Base-by-base conservation (phyloP, 2,113 vertebrate genomes). In the Forbesichthys agassizii region DNA sequence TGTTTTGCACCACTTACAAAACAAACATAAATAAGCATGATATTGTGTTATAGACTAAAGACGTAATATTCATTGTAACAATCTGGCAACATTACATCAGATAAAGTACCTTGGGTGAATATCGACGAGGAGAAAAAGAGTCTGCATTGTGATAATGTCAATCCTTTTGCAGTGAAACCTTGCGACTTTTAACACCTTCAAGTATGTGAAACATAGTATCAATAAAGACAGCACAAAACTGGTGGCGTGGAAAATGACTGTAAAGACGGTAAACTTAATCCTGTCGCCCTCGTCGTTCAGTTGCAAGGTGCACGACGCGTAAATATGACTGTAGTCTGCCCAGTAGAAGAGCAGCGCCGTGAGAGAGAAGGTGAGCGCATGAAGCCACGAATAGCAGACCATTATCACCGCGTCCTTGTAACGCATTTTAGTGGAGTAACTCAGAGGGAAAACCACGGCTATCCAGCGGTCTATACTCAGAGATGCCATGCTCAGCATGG, bases 401-500 rank as follows among this genome's bases (percentile, higher is more conserved):
- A 95, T 93, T 78, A 93, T 87, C 87, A 92, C 82, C 9, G 94
- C 93, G 68, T 95, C 92, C 81, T 91, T 92, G 79, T 92, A 94
- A 74, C 95, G 89, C 94, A 96, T 95, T 74, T 94, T 95, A 64
- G 91, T 89, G 72, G 93, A 91, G 81, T 95, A 95, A 74, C 94
- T 93, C 60, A 94, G 82, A 14, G 92, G 94, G 89, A 95, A 95
- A 53, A 94, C 94, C 86, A 94, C 92, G 0, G 93, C 93, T 69
- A 95, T 94, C 94, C 94, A 94, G 57, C 92, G 93, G 89, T 95
- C 93, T 52, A 94, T 93, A 82, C 94, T 94, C 70, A 95, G 93
- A 0, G 93, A 94, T 48, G 92, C 94, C 94, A 93, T 94, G 86
- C 92, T 95, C 82, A 94, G 77, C 93, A 94, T 94, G 1, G 90